These are phyloP conservation scores for Cabera pusaria DNA, from an alignment of 2,888 invertebrate genomes.

Conservation along the genomic window DNA sequence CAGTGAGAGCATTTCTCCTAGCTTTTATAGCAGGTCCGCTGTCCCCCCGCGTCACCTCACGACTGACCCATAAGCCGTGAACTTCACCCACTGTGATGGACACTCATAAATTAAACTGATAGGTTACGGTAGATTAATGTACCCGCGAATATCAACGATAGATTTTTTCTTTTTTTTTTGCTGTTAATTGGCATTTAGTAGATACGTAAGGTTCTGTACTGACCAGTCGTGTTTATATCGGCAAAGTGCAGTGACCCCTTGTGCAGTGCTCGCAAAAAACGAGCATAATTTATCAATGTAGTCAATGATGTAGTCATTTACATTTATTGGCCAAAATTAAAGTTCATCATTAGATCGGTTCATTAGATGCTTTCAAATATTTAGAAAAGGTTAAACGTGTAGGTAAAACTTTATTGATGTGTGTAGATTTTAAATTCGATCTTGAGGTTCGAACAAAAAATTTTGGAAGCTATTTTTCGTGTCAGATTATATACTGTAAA, in stretches of 20 bases:
- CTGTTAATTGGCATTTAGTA: slow-evolving; percentile 29
- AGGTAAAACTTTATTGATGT: too few species aligned
- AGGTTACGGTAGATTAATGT: slow-evolving; percentile 66
- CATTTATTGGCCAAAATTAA: slow-evolving; percentile 2
- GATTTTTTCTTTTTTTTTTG: slow-evolving; percentile 34
- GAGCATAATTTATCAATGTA: slow-evolving; percentile 7
- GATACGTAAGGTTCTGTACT: slow-evolving; percentile 23
- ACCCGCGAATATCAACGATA: slow-evolving; percentile 26
- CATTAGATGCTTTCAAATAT: slow-evolving; percentile 1
- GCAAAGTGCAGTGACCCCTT: slow-evolving; percentile 34
- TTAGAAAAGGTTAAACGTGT: too few species aligned
- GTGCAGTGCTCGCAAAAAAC: slow-evolving; percentile 22
- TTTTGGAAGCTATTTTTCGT: too few species aligned
- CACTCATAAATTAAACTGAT: slow-evolving; percentile 67
- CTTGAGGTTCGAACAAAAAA: too few species aligned
- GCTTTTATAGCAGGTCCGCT: slow-evolving; percentile 62
- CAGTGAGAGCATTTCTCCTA: slow-evolving; percentile 78
- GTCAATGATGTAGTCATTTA: slow-evolving; percentile 13
- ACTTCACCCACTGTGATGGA: slow-evolving; percentile 71
- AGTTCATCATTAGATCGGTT: slow-evolving; percentile 1
- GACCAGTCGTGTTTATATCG: slow-evolving; percentile 17
- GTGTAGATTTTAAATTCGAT: too few species aligned
- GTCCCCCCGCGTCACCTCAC: slow-evolving; percentile 51
- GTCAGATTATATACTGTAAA: too few species aligned
- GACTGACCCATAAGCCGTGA: slow-evolving; percentile 62